Base-by-base conservation (phyloP, 2,888 invertebrate species). In the Phania funesta region DNA sequence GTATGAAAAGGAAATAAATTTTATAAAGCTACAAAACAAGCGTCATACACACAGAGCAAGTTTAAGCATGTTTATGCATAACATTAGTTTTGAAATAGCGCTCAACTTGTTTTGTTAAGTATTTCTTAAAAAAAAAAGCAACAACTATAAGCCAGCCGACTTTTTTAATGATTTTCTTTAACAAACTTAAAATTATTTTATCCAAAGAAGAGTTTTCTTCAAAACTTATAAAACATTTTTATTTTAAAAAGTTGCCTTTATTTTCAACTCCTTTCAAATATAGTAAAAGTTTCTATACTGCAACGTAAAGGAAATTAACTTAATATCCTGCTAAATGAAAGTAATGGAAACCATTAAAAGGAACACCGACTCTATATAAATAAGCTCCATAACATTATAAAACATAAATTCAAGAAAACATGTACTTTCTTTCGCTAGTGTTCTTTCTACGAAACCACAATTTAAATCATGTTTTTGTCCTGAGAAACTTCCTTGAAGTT, bases 231-330 rank as follows among this genome's bases (percentile, higher is more conserved):
- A 32, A 32, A 48, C 20, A 29, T 4, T 41, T 67, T 44, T 58
- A 48, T 24, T 44, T 32, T 22, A 41, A 41, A 29, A 68, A 22
- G 29, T 22, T 35, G 41, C 24, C 8, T n/a, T 44, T 22, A 22
- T 26, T 41, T 29, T 22, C 18, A 20, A 8, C 11, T 56, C 48
- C 13, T 32, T 41, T 41, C 56, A 35, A 22, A 60, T 76, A 68
- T 26, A 35, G 18, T 9, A 20, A 60, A 60, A 41, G 65, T 78
- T 65, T 50, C 50, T 71, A 48, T 58, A 65, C 52, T 58, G 20
- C 18, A 58, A 73, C 65, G 24, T 58, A 58, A 50, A 79, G 78
- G 78, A 79, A 73, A 79, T 79, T 79, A 79, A 79, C 58, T 79
- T 73, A 73, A 79, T 79, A 79, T 79, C 78, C 78, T 79, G 78